Percentiles rank a stretch among this genome's conserved stretches.
These are phyloP conservation scores for Hirtodrosophila duncani DNA, from an alignment of 2,888 invertebrate species.

Conservation along the genomic window DNA sequence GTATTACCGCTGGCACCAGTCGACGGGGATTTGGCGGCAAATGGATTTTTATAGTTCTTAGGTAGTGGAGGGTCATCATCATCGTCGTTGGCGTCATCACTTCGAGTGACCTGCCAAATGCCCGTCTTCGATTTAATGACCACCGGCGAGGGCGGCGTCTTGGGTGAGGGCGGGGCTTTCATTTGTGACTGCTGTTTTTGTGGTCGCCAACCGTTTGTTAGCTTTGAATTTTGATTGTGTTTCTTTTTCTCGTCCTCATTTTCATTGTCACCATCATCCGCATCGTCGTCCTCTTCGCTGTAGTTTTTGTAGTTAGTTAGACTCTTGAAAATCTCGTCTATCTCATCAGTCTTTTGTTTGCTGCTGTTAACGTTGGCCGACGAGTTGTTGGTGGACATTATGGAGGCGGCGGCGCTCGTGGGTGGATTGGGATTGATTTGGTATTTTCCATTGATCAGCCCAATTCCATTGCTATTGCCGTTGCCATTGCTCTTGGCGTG, in stretches of 20 bases:
- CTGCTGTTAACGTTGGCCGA: conserved; percentile 44
- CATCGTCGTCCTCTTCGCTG: conserved; percentile 18
- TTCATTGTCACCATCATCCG: conserved; percentile 23
- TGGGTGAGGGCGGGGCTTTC: conserved; percentile 45
- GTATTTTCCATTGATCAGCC: conserved; percentile 28
- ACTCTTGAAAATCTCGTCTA: conserved; percentile 72
- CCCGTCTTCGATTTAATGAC: conserved; percentile 77
- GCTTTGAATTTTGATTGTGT: too few relatives aligned
- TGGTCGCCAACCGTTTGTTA: conserved; percentile 49
- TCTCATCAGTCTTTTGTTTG: conserved; percentile 71
- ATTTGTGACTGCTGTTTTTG: conserved; percentile 30
- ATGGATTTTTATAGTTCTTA: conserved; percentile 74
- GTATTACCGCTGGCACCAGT: conserved; percentile 10
- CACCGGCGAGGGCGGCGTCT: conserved; percentile 76
- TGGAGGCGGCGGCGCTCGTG: conserved; percentile 1
- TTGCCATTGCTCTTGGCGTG: conserved; percentile 45
- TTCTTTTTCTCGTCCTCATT: conserved; percentile 12
- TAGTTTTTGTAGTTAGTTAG: conserved; percentile 47
- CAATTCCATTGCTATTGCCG: conserved; percentile 45
- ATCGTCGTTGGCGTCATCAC: conserved; percentile 36
- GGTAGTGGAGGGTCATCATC: conserved; percentile 21
- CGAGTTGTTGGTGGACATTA: conserved; percentile 41
- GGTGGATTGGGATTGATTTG: conserved; percentile 21
- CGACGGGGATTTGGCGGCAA: too few relatives aligned
- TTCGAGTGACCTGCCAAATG: conserved; percentile 76